Conservation (phyloP, 2,797 vertebrate genomes). For the Gymnoscopelus microlampas region DNA sequence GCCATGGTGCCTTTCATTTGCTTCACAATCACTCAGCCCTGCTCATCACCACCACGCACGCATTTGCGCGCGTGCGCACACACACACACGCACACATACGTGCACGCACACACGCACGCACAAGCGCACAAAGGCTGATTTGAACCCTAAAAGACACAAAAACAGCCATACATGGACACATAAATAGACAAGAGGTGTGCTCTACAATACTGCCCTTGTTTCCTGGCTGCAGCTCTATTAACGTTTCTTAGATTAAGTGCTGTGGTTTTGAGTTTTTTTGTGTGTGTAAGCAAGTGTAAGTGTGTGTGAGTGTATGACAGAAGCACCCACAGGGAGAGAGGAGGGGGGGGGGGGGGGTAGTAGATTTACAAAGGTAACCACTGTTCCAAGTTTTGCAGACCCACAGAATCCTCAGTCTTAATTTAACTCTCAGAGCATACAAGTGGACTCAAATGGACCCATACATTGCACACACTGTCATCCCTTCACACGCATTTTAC, state of each 20-base stretch:
- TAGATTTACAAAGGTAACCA: conserved; percentile 57
- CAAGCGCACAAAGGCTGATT: conserved; percentile 9
- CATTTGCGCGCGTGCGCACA: too few relatives aligned
- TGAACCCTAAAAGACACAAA: conserved; percentile 57
- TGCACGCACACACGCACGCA: conserved; percentile 28
- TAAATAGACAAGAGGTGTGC: conserved; percentile 60
- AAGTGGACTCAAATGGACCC: too few relatives aligned
- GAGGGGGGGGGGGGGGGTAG: background rate
- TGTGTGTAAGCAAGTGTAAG: background rate
- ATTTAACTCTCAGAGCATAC: too few relatives aligned
- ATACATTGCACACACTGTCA: too few relatives aligned
- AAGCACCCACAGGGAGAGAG: background rate
- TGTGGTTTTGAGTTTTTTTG: conserved; percentile 2
- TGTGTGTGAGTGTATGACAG: conserved; percentile 1
- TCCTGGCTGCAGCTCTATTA: conserved; percentile 32
- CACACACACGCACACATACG: conserved; percentile 17
- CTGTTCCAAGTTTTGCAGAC: conserved; percentile 53
- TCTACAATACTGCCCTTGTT: conserved; percentile 76
- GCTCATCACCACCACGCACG: conserved; percentile 45
- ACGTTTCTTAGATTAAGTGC: conserved; percentile 37
- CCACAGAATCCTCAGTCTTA: too few relatives aligned
- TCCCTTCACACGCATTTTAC: conserved; percentile 35
- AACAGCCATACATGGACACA: conserved; percentile 36
- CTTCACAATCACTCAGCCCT: conserved; percentile 61
- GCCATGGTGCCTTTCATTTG: conserved; percentile 71